Base-by-base conservation (phyloP, 2,888 invertebrate species). In the Prosopocoilus inquinatus region DNA sequence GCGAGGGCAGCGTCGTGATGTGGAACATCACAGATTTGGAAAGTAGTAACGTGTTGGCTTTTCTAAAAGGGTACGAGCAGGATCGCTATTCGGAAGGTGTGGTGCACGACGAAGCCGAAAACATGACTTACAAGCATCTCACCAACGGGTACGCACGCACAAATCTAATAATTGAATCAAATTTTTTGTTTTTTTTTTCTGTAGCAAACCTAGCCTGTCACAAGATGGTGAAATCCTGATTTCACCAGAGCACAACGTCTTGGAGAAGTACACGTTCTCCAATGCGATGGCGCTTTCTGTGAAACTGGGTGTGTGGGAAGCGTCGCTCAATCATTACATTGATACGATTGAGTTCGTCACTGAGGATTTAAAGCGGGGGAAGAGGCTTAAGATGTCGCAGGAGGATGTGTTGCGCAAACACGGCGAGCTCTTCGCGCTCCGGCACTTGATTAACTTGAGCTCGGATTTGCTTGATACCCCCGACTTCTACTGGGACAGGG, bases 401-500 rank as follows among this genome's bases (percentile, higher is more conserved):
- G 82, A 84, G 55, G 85, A 90, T 74, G 87, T 91, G 4, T 76
- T 92, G 34, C 81, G 84, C 33, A 91, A 90, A 73, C 89, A 90
- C 47, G 96, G 96, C 0, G 92, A 96, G 80, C 74, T 96, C 13
- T 94, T 94, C 73, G 90, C 91, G 0, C 79, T 96, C 32, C 83
- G 95, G 3, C 96, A 96, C 77, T 83, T 89, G 13, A 88, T 98
- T 50, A 98, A 95, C 77, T 81, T 98, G 61, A 93, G 94, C 65
- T 96, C 96, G 0, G 96, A 97, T 76, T 80, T 97, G 41, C 79
- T 97, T 62, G 96, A 96, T 75, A 94, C 94, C 0, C 96, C 97
- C 0, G 98, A 98, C 79, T 96, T 96, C 78, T 98, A 98, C 78
- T 98, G 98, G 98, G 97, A 98, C 70, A 85, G 94, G 50, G 94